These are phyloP conservation scores for Hirundo rustica DNA, from an alignment of 2,797 vertebrate genomes.

Conservation along the genomic window DNA sequence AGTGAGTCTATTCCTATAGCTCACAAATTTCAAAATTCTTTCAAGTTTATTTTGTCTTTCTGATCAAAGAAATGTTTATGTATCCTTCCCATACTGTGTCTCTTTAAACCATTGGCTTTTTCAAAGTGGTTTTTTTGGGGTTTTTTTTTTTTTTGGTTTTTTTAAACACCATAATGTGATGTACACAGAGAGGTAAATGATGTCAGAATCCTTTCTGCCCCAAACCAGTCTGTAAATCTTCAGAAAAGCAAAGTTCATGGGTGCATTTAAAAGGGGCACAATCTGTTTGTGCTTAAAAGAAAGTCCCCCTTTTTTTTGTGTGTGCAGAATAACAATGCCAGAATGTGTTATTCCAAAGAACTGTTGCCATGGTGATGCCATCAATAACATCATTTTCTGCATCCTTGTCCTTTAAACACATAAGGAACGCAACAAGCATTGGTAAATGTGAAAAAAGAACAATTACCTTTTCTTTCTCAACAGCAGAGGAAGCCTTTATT, in stretches of 20 bases:
- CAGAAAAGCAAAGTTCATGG: conserved; percentile 71
- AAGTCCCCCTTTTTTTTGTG: conserved; percentile 49
- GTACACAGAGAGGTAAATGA: conserved; percentile 52
- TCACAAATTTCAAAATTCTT: conserved; percentile 38
- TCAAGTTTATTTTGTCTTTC: conserved; percentile 14
- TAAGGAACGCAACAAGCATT: conserved; percentile 70
- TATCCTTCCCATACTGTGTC: conserved; percentile 4
- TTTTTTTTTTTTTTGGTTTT: not conserved
- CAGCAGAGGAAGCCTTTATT: conserved; percentile 72
- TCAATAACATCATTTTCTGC: conserved; percentile 76
- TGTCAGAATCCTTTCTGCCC: conserved; percentile 48
- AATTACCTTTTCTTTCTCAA: conserved; percentile 72
- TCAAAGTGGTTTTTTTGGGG: not conserved
- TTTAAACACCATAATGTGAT: not conserved
- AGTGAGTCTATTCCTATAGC: not conserved
- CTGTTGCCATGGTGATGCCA: conserved; percentile 75
- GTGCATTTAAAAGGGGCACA: conserved; percentile 68
- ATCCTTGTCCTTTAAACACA: conserved; percentile 73
- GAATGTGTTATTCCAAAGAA: conserved; percentile 77
- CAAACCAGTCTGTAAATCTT: conserved; percentile 45
- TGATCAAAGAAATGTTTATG: conserved; percentile 51
- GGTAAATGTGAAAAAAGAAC: conserved; percentile 71
- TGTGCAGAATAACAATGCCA: conserved; percentile 73
- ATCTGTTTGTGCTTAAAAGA: conserved; percentile 70
- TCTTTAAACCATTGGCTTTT: not conserved